Evolutionary conservation across 2,113 vertebrate genomes (phyloP).

Genomic region (Xyliphius kryptos): DNA sequence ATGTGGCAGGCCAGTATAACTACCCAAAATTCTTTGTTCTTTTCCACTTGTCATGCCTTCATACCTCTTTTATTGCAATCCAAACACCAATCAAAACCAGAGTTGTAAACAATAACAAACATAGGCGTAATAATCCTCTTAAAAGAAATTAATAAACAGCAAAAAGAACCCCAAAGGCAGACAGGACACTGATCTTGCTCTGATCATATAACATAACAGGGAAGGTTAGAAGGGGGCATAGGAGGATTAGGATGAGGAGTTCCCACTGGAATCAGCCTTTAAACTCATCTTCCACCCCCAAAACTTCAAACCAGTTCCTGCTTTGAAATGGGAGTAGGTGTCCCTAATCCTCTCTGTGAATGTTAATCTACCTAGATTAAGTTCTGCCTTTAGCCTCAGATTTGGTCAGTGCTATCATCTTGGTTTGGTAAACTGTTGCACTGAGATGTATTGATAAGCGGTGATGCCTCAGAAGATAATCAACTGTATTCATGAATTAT

Average conservation of each 20-base stretch:
- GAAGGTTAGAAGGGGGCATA: constrained; percentile 69
- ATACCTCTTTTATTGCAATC: constrained; percentile 80
- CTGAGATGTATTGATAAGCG: constrained; percentile 24
- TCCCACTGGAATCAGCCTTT: constrained; percentile 54
- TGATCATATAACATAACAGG: constrained; percentile 68
- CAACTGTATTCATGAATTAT: no score
- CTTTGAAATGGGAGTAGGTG: constrained; percentile 54
- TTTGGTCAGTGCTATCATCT: constrained; percentile 15
- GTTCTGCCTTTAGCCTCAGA: constrained; percentile 31
- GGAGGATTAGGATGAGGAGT: constrained; percentile 65
- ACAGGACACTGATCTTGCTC: constrained; percentile 61
- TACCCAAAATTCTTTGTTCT: constrained; percentile 48
- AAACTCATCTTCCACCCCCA: constrained; percentile 57
- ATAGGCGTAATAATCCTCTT: constrained; percentile 81
- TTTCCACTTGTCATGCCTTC: constrained; percentile 53
- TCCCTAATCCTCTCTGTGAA: constrained; percentile 51
- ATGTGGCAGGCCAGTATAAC: background rate
- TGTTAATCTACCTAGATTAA: constrained; percentile 62
- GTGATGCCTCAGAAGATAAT: no score
- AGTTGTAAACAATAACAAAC: constrained; percentile 82
- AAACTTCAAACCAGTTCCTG: constrained; percentile 53
- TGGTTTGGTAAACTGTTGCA: constrained; percentile 33
- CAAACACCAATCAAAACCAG: constrained; percentile 77
- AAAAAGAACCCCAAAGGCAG: constrained; percentile 57
- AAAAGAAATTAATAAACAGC: constrained; percentile 77